phyloP scores from a whole-genome alignment of 1,140 invertebrate genomes.

The Lucilia sericata region DNA sequence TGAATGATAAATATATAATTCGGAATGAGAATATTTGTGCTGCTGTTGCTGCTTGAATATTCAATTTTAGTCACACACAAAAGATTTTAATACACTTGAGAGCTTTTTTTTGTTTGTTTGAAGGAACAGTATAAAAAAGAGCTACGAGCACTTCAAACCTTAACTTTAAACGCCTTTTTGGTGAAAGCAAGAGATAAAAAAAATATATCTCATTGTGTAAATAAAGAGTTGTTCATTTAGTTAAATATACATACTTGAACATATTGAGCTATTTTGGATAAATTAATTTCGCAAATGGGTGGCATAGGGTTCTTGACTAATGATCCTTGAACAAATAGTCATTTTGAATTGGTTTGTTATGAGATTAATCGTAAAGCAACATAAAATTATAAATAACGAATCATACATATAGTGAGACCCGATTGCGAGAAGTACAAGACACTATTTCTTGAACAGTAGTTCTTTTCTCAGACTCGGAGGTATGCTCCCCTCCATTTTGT shows the following conservation, averaged over 20 bases:
- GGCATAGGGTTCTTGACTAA: not conserved
- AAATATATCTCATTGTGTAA: not conserved
- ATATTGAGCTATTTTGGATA: slow-evolving; percentile 27
- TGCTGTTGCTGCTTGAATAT: not conserved
- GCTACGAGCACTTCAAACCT: not conserved
- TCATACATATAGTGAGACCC: too few species aligned
- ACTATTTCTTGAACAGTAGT: too few species aligned
- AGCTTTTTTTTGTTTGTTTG: not conserved
- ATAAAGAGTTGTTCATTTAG: not conserved
- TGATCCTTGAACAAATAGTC: not conserved
- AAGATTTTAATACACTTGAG: slow-evolving; percentile 29
- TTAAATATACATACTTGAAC: not conserved
- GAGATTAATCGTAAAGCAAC: too few species aligned
- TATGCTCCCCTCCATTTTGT: too few species aligned
- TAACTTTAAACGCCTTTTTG: slow-evolving; percentile 3
- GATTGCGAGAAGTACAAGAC: too few species aligned
- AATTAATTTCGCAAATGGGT: not conserved
- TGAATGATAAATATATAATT: not conserved
- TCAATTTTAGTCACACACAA: slow-evolving; percentile 14
- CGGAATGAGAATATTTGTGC: not conserved
- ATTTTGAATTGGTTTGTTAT: too few species aligned
- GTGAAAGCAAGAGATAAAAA: not conserved
- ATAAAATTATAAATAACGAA: too few species aligned
- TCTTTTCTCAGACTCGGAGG: too few species aligned
- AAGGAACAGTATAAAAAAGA: not conserved